Base-by-base conservation (phyloP, 2,888 invertebrate species). In the Lutraria lutraria region DNA sequence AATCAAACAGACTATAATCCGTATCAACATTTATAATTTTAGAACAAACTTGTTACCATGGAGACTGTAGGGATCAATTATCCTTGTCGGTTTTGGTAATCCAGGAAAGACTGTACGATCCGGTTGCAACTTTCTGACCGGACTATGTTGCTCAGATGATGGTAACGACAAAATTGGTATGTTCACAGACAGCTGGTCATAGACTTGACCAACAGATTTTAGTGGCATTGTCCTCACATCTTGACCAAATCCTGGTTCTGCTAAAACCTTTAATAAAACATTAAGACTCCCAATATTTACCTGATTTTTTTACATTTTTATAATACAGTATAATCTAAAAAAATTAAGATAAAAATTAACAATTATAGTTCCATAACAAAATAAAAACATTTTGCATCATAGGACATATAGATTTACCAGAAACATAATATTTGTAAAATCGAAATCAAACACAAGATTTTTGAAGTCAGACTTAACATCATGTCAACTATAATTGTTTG, bases 231-330 rank as follows among this genome's bases (percentile, higher is more conserved):
- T 83, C 12, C 95, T 92, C 0, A 97, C 94, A 92, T 97, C 96
- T 85, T 93, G 93, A 34, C 97, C 97, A 93, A 90, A 96, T 13
- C 97, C 97, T 63, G 96, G 96, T 52, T 94, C 88, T 0, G 95
- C 95, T 52, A 97, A 88, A 21, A 97, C 95, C 96, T 96, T 86
- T 0, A 81, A n/a, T n/a, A 34, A 52, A 43, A n/a, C 6, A 68
- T 19, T 13, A 31, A 43, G 43, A 43, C n/a, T n/a, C n/a, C 13
- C 13, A 21, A 25, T 25, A 31, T 25, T 1, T 15, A n/a, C 6
- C 31, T 6, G 53, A 16, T 15, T 15, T n/a, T 13, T 29, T 31
- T 19, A 72, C 25, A 72, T 31, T 72, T 53, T 60, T 15, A 83
- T 15, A n/a, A n/a, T n/a, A n/a, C n/a, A n/a, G 43, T 43, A 43